Evolutionary conservation across 2,888 invertebrate genomes (phyloP).

Genomic region (Amblyjoppa proteus): DNA sequence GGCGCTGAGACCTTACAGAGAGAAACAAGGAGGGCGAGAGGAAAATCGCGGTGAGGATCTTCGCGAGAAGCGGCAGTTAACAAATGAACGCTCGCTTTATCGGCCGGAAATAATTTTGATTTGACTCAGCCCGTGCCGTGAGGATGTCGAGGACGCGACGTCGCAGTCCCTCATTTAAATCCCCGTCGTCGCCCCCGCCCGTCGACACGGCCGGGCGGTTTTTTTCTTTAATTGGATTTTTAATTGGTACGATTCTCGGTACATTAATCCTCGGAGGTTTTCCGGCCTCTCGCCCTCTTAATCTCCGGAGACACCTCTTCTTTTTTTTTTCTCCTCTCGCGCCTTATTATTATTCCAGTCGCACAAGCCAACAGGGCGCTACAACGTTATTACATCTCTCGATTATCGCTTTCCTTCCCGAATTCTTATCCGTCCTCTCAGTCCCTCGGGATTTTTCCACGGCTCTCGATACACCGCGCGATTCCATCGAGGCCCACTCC

Average conservation of each 20-base stretch:
- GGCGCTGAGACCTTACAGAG: conserved; percentile 35
- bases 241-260: conserved; percentile 83
- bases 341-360: conserved; percentile 57
- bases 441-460: conserved; percentile 57
- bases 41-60: conserved; percentile 66
- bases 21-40: conserved; percentile 28
- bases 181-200: conserved; percentile 73
- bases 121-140: conserved; percentile 69
- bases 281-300: conserved; percentile 52
- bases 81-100: conserved; percentile 83
- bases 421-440: background rate
- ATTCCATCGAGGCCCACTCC: conserved; percentile 5
- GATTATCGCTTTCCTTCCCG: conserved; percentile 36
- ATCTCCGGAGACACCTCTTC: conserved; percentile 45
- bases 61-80: conserved; percentile 78
- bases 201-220: conserved; percentile 56
- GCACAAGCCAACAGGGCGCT: background rate
- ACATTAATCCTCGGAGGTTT: conserved; percentile 78
- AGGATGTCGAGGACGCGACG: conserved; percentile 1
- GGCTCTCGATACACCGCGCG: conserved; percentile 54
- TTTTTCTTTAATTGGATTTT: conserved; percentile 84
- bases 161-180: conserved; percentile 79
- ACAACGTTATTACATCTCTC: conserved; percentile 65
- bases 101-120: conserved; percentile 84
- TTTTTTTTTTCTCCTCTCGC: conserved; percentile 28